Evolutionary conservation across 1,140 invertebrate genomes (phyloP).

Genomic region (Zaprionus inermis): DNA sequence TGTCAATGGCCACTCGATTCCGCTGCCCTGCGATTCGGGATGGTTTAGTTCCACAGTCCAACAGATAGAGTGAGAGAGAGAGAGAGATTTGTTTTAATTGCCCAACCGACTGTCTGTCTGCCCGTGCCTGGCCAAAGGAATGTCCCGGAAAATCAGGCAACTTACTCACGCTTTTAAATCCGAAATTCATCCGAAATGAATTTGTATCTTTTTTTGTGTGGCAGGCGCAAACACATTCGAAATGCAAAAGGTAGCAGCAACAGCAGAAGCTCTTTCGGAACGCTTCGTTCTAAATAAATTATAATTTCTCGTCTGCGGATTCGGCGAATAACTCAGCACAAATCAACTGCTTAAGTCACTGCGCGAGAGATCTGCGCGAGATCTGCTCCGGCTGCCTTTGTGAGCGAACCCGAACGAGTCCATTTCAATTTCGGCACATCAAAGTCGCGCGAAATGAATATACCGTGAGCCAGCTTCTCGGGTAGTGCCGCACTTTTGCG

Average conservation of each 20-base stretch:
- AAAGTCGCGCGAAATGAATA: conserved; percentile 55
- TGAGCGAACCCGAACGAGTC: conserved; percentile 52
- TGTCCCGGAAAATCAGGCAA: conserved; percentile 45
- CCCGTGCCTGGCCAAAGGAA: conserved; percentile 18
- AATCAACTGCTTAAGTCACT: conserved; percentile 74
- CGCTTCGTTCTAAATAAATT: conserved; percentile 76
- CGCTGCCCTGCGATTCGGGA: conserved; percentile 47
- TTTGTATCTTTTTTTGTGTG: conserved; percentile 56
- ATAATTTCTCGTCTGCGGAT: conserved; percentile 69
- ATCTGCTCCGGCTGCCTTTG: conserved; percentile 21
- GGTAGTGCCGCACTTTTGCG: conserved; percentile 60
- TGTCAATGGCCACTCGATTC: conserved; percentile 45
- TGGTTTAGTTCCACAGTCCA: conserved; percentile 57
- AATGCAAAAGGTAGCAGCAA: conserved; percentile 39
- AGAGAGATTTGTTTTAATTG: conserved; percentile 71
- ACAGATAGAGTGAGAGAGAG: no score
- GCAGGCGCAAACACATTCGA: conserved; percentile 39
- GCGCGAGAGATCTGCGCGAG: conserved; percentile 15
- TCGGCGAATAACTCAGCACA: conserved; percentile 76
- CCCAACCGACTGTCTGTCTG: conserved; percentile 32
- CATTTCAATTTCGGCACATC: conserved; percentile 73
- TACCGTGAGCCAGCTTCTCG: conserved; percentile 25
- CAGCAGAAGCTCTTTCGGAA: conserved; percentile 66
- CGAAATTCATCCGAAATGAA: conserved; percentile 70
- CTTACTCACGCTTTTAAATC: conserved; percentile 71